Base-by-base conservation (phyloP, 2,113 vertebrate genomes). In the Oreochromis spilurus region DNA sequence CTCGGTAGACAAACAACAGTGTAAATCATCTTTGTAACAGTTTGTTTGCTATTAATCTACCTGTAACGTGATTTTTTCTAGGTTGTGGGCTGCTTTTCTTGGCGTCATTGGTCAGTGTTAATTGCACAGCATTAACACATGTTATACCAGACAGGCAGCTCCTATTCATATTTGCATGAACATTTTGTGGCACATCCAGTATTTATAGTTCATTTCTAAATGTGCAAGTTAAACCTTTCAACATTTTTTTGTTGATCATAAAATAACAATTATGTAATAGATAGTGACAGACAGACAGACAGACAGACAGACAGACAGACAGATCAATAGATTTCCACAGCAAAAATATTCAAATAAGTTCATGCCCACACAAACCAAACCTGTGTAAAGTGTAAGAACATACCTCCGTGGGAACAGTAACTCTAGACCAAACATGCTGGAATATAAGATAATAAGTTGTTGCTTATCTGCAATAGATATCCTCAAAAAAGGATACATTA, bases 321-420 rank as follows among this genome's bases (percentile, higher is more conserved):
- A 5, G 8, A 10, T 0, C 10, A 29, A 34, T 0, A 19, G 57
- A 62, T 78, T 52, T 12, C 45, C 87, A 89, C 82, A 77, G 58
- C 80, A 82, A 48, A 81, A 79, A 58, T 19, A 40, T 19, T 78
- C 8, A 62, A 34, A 65, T 58, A 83, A 34, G 87, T 84, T 38
- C 11, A 21, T 52, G 40, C 45, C 26, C 82, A 78, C 6, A 43
- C 7, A 86, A 48, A 87, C 7, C 36, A 58, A 87, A 84, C 26
- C 17, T 13, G 40, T 31, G 7, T 62, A 90, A 62, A 70, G 17
- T 19, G 19, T 12, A 60, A 45, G 38, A 31, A 90, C 94, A 57
- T 96, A 97, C 97, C 97, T 97, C 84, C 91, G 94, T 14, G 96
- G 95, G 90, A 95, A 96, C 83, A 97, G 90, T 85, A 96, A 91